Conservation (phyloP, 2,113 vertebrate species). For the Dromaius novaehollandiae region DNA sequence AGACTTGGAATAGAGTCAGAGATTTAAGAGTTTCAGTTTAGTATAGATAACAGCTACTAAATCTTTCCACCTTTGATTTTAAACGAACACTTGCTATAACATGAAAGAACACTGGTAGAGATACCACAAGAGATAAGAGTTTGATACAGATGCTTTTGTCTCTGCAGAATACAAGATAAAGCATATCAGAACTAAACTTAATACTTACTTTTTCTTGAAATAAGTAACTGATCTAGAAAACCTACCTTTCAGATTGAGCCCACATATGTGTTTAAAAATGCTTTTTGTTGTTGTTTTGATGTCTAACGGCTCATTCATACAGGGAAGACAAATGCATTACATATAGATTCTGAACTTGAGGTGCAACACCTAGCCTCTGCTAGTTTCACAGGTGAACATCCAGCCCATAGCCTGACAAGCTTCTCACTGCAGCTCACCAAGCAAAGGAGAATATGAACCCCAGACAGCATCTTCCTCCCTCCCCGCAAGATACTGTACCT, state of each 20-base stretch:
- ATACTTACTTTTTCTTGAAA: conserved; percentile 22
- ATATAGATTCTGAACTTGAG: background rate
- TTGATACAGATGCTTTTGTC: background rate
- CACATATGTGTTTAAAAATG: background rate
- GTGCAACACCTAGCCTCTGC: background rate
- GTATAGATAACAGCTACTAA: background rate
- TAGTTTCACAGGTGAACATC: background rate
- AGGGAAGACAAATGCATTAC: background rate
- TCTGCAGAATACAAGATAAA: background rate
- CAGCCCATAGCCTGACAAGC: background rate
- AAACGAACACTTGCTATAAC: background rate
- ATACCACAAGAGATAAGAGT: conserved; percentile 16
- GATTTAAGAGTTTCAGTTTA: background rate
- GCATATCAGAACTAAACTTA: conserved; percentile 42
- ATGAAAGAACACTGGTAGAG: background rate
- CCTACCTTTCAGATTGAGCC: background rate
- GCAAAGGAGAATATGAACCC: fast-evolving
- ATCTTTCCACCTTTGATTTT: background rate
- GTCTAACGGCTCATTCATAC: background rate
- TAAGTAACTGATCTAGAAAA: conserved; percentile 8
- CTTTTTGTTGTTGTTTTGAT: background rate
- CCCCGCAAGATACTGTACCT: background rate
- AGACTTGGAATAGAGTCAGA: background rate
- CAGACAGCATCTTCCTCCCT: background rate
- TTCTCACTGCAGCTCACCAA: background rate